Evolutionary conservation across 2,888 invertebrate species (phyloP).

Genomic region (Teleogryllus oceanicus): DNA sequence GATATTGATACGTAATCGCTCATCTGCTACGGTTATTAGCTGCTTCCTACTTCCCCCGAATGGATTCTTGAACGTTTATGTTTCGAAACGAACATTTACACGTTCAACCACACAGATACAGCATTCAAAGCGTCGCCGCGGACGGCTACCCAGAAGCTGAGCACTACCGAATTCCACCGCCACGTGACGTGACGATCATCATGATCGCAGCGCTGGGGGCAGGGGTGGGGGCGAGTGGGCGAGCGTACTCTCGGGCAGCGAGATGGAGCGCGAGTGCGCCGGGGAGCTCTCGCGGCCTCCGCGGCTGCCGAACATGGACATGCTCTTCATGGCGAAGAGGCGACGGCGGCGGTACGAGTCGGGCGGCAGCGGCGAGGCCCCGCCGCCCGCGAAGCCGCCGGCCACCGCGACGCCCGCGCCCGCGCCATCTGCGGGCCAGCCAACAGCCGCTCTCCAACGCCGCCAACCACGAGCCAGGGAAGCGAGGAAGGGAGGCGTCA

Average conservation of each 20-base stretch:
- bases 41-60: too few species aligned
- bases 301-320: slow-evolving; percentile 69
- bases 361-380: slow-evolving; percentile 65
- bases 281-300: slow-evolving; percentile 56
- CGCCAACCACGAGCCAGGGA: not conserved
- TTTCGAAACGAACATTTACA: too few species aligned
- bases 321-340: slow-evolving; percentile 76
- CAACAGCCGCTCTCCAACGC: slow-evolving; percentile 27
- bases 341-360: slow-evolving; percentile 57
- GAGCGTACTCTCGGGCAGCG: slow-evolving; percentile 78
- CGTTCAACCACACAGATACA: too few species aligned
- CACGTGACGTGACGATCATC: too few species aligned
- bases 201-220: not conserved
- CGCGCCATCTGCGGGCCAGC: slow-evolving; percentile 29
- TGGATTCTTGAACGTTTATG: too few species aligned
- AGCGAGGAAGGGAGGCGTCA: not conserved
- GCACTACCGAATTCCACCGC: too few species aligned
- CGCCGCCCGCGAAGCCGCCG: slow-evolving; percentile 62
- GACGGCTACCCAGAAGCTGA: too few species aligned
- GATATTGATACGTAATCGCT: not conserved
- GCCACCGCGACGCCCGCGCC: slow-evolving; percentile 50
- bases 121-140: too few species aligned
- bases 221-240: slow-evolving; percentile 21
- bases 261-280: slow-evolving; percentile 63
- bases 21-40: too few species aligned